Evolutionary conservation across 2,797 vertebrate genomes (phyloP), one percentile per base, ranked within the genome.

Genomic region (Apogon talboti): DNA sequence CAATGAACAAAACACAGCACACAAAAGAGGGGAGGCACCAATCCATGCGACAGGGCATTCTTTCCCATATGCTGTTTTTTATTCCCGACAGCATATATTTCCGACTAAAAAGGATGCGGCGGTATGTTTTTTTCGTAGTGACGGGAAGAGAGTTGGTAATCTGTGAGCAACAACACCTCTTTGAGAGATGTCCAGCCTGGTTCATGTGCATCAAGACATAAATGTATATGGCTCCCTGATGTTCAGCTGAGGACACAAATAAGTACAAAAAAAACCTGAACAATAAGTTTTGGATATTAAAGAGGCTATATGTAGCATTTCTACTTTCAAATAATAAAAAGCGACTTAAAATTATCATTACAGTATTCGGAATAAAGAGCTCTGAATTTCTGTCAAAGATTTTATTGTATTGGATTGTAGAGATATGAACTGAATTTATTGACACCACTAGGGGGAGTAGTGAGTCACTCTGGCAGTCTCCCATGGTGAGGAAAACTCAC

Each of bases 11-110:
- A 70, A 79, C 45, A 69, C 44, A 56, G 3, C 43, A 77, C 56
- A 82, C 49, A 72, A 37, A 52, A 14, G 16, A 37, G 37, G 51
- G 65, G 47, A 49, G 54, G 74, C 38, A 75, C 61, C 58, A 63
- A 30, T 79, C 49, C 91, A 92, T 94, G 92, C 92, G 91, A 75
- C 66, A 82, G 80, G 74, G 82, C 89, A 88, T 87, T 90, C 77
- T 87, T 82, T 79, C 82, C 66, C 61, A 89, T 87, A 78, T 86
- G 86, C 84, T 69, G 77, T 45, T 44, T 66, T 44, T 59, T 46
- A 18, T 35, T 35, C 33, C 3, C 9, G 57, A 64, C 66, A 76
- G 84, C 87, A 84, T 89, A 84, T 80, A 65, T 80, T 66, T 54
- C 52, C 71, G 63, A 45, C 11, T 28, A 84, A 58, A 63, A 66